Base-by-base conservation (phyloP, 2,113 vertebrate species). In the Onychorhynchus coronatus region DNA sequence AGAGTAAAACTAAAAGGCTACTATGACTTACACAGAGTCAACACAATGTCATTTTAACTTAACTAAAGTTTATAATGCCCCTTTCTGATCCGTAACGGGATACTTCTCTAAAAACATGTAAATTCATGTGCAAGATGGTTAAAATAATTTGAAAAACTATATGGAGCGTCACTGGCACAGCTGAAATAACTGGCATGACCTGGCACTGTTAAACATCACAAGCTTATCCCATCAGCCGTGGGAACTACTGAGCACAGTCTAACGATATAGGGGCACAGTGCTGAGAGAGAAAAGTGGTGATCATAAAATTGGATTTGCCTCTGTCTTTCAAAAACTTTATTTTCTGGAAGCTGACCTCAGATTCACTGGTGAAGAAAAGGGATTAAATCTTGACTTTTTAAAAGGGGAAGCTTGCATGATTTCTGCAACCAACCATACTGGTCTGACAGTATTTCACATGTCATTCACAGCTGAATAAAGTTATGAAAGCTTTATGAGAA, bases 381-480 rank as follows among this genome's bases (percentile, higher is more conserved):
- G 46, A 77, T 80, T 83, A 88, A 35, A 80, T 67, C 22, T 67
- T 56, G 52, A 68, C 62, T 79, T 91, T 88, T 68, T 20, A 59
- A 91, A 74, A 76, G 23, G 82, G 23, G 53, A 31, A 89, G 14
- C 14, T 59, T 5, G 9, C 56, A 56, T 3, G 6, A 67, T 55
- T 90, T 91, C 76, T 91, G 46, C 63, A 50, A 27, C 46, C 80
- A 46, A 77, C 46, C 71, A 25, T 35, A 37, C 33, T 15, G 41
- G n/a, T 58, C 55, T 89, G 91, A 73, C 50, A 88, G 20, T 58
- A 76, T 70, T 90, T 89, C 53, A 83, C 28, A 50, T 41, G 50
- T 75, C 74, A 83, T 77, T 82, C 71, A 66, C 62, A 85, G 63
- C 41, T 71, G 85, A 95, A 82, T 73, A 66, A 96, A 94, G 46